Evolutionary conservation across 2,113 vertebrate species (phyloP).

Genomic region (Collichthys lucidus): DNA sequence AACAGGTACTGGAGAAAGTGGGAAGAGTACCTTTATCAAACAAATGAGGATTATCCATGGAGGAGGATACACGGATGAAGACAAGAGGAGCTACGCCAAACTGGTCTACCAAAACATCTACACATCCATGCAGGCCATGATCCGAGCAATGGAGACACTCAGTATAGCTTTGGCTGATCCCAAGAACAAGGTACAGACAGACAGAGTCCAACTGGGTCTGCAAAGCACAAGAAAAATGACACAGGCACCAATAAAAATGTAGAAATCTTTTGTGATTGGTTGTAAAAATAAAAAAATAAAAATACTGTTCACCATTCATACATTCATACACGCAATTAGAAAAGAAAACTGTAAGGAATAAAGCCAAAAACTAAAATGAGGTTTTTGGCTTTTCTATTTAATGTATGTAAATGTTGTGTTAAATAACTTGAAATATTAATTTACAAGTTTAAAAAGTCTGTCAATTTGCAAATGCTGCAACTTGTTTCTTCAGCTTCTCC

Average conservation of each 20-base stretch:
- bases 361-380: too few relatives aligned
- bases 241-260: not conserved
- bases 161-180: conserved; percentile 82
- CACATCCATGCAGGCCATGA: conserved; percentile 91
- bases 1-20: conserved; percentile 91
- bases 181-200: conserved; percentile 84
- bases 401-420: too few relatives aligned
- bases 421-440: not conserved
- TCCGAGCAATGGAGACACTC: conserved; percentile 88
- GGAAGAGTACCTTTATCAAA: conserved; percentile 94
- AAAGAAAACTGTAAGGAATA: not conserved
- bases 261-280: not conserved
- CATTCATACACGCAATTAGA: too few relatives aligned
- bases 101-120: conserved; percentile 92
- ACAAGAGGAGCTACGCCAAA: conserved; percentile 89
- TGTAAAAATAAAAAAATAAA: not conserved
- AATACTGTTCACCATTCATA: not conserved
- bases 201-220: not conserved
- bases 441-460: not conserved
- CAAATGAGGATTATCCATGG: conserved; percentile 96
- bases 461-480: too few relatives aligned
- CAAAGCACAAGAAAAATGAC: not conserved
- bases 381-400: too few relatives aligned
- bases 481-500: not conserved
- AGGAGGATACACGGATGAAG: conserved; percentile 91